These are phyloP conservation scores for Melikaiella ostensackeni DNA, from an alignment of 2,888 invertebrate genomes.

Conservation along the genomic window DNA sequence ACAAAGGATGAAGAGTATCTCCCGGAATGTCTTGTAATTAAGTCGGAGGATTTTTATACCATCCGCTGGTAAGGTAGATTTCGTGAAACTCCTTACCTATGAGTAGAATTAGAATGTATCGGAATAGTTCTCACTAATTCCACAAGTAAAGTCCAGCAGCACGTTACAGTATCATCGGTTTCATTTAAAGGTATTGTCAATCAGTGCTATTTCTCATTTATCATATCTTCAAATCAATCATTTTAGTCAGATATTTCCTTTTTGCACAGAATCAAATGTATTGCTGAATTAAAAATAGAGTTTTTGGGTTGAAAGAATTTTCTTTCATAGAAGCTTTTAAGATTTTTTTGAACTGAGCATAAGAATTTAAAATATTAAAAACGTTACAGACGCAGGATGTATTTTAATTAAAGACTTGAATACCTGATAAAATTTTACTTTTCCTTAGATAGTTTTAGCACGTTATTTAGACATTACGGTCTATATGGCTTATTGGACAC, in stretches of 20 bases:
- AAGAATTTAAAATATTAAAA: not conserved
- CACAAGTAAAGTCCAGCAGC: not conserved
- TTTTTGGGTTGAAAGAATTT: not conserved
- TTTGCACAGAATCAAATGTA: not conserved
- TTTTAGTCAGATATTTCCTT: not conserved
- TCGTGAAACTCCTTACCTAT: not conserved
- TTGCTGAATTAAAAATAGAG: not conserved
- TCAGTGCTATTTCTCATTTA: not conserved
- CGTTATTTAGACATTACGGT: too few species aligned
- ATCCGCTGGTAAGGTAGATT: not conserved
- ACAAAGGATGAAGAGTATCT: conserved; percentile 35
- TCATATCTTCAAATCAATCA: not conserved
- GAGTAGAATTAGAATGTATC: not conserved
- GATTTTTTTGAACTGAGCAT: not conserved
- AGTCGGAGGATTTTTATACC: not conserved
- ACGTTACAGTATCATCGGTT: not conserved
- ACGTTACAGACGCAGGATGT: not conserved
- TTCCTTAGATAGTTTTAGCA: not conserved
- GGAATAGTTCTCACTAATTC: not conserved
- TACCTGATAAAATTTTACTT: not conserved
- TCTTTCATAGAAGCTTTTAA: not conserved
- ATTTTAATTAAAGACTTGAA: not conserved
- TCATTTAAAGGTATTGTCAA: not conserved
- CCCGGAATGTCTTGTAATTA: conserved; percentile 36
- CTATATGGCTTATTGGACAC: not conserved